Conservation (phyloP, 1,140 invertebrate genomes). For the Ips typographus region DNA sequence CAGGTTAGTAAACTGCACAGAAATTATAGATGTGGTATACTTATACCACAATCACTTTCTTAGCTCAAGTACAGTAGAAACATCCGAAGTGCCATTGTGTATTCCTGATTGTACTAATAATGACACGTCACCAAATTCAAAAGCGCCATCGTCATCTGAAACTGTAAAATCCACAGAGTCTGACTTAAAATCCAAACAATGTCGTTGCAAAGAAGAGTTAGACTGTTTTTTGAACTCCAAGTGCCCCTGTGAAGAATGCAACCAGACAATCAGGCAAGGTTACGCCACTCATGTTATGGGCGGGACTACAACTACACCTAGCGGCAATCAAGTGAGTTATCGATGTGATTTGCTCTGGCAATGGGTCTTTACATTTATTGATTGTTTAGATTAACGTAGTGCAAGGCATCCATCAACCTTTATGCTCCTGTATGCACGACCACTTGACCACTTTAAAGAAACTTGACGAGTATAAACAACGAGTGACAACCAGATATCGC, state of each 20-base stretch:
- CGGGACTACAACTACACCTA: constrained; percentile 17
- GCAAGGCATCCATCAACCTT: constrained; percentile 24
- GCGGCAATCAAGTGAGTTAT: constrained; percentile 14
- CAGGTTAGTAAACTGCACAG: too few species aligned
- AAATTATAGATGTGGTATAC: too few species aligned
- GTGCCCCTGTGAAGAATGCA: constrained; percentile 37
- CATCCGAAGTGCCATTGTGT: too few species aligned
- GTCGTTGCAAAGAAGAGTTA: constrained; percentile 33
- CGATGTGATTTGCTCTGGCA: not conserved
- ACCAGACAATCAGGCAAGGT: constrained; percentile 19
- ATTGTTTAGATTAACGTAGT: constrained; percentile 25
- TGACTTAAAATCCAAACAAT: not conserved
- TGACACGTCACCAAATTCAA: not conserved
- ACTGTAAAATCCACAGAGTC: constrained; percentile 1
- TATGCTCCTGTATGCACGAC: constrained; percentile 32
- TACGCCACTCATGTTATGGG: constrained; percentile 22
- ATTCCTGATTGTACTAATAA: not conserved
- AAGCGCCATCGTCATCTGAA: not conserved
- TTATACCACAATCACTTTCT: too few species aligned
- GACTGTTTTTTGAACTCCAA: constrained; percentile 30
- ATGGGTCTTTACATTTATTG: not conserved
- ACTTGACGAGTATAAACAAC: constrained; percentile 33
- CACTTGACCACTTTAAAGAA: constrained; percentile 29
- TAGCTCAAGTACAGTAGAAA: too few species aligned
- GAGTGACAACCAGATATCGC: constrained; percentile 24